Base-by-base conservation (phyloP, 2,797 vertebrate species). In the Argya squamiceps region DNA sequence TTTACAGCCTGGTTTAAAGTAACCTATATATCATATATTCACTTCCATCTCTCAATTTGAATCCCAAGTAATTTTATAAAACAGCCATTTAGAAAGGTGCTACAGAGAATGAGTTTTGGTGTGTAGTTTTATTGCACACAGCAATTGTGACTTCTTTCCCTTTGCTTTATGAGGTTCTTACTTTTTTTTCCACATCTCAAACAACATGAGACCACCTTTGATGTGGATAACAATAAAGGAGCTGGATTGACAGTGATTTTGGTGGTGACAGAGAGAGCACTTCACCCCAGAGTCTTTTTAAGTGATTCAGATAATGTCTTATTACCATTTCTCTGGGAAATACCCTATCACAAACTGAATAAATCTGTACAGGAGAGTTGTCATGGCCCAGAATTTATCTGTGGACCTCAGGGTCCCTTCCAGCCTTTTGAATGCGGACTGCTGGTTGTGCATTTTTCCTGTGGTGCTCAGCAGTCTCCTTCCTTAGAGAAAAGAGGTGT, bases 211-310 rank as follows among this genome's bases (percentile, higher is more conserved):
- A 49, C 3, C 39, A 68, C 4, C 11, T 93, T 91, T 84, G 62
- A 89, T 83, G 36, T 8, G 5, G 26, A 50, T 55, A 64, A 75
- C 26, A 37, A 46, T 30, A 83, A 69, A 41, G 15, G 12, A 52
- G 8, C 7, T 78, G 34, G 16, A 53, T 6, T 62, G 43, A 60
- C 39, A 78, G 39, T 41, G 15, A 24, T 70, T 69, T 87, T 83
- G 22, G 6, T 67, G 26, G 6, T 83, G 37, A 70, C 23, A 49
- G 47, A 47, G 32, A 32, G 34, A 80, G n/a, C 0, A 0, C 3
- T 17, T 76, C 8, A 62, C 34, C 6, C 18, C 12, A 49, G 22
- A 14, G 8, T 71, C 9, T 41, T 83, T 60, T 27, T 18, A 65
- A 65, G 21, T 30, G 6, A 65, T 60, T 52, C 52, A 70, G 41